Conservation (phyloP, 1,140 invertebrate genomes). For the Idris sp. region DNA sequence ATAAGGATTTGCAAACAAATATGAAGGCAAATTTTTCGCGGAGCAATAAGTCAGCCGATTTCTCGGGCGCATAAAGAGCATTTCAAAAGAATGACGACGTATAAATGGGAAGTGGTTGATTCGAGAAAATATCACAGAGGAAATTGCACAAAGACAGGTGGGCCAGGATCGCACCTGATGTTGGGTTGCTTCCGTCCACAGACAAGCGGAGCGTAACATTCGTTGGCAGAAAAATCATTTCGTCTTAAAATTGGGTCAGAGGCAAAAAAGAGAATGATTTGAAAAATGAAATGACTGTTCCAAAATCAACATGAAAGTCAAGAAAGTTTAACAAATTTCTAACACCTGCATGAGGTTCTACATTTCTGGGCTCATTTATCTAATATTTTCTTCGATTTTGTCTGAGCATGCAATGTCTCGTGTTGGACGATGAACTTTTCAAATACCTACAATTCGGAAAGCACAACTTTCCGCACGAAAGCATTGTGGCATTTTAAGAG, state of each 20-base stretch:
- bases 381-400: constrained; percentile 38
- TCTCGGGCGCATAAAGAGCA: constrained; percentile 16
- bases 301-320: neutral
- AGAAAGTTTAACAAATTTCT: constrained; percentile 38
- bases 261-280: too few relatives aligned
- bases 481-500: constrained; percentile 4
- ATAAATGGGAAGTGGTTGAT: constrained; percentile 47
- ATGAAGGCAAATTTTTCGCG: constrained; percentile 9
- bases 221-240: constrained; percentile 54
- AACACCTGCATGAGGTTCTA: constrained; percentile 22
- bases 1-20: constrained; percentile 3
- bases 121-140: constrained; percentile 34
- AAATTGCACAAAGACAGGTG: constrained; percentile 64
- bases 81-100: constrained; percentile 44
- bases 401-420: constrained; percentile 34
- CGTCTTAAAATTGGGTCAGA: constrained; percentile 39
- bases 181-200: constrained; percentile 67
- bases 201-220: constrained; percentile 69
- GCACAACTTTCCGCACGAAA: constrained; percentile 12
- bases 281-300: too few relatives aligned
- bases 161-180: constrained; percentile 69
- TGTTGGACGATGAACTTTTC: constrained; percentile 9
- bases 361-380: constrained; percentile 26
- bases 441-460: constrained; percentile 20
- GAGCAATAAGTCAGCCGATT: constrained; percentile 11